phyloP scores from a whole-genome alignment of 1,140 invertebrate genomes.

The Drosophila ohnishii region DNA sequence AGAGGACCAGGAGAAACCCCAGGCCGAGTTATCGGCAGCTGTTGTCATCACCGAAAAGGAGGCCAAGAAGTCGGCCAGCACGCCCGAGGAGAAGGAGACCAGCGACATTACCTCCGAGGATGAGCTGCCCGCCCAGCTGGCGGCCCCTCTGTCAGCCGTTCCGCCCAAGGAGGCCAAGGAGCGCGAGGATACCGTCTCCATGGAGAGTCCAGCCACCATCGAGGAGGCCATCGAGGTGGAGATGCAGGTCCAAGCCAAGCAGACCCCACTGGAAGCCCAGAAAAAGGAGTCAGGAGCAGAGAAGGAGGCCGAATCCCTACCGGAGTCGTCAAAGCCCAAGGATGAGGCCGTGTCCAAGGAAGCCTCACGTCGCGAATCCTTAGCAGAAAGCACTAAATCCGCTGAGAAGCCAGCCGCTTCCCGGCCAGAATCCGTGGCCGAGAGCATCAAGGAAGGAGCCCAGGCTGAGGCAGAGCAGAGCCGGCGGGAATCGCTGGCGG shows the following conservation, averaged over 20 bases:
- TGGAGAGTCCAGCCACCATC: conserved; percentile 77
- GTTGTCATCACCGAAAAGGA: conserved; percentile 36
- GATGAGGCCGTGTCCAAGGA: conserved; percentile 10
- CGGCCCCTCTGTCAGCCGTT: conserved; percentile 20
- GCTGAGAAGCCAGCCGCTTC: conserved; percentile 34
- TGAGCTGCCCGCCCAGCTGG: conserved; percentile 67
- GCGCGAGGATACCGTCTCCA: conserved; percentile 68
- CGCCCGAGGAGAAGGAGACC: conserved; percentile 76
- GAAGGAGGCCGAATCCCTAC: conserved; percentile 4
- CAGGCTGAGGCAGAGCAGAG: background rate
- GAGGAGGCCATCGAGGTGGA: conserved; percentile 81
- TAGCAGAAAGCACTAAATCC: conserved; percentile 20
- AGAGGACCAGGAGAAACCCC: background rate
- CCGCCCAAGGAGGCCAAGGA: conserved; percentile 57
- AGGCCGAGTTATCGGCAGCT: background rate
- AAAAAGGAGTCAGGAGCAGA: conserved; percentile 36
- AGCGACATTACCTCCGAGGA: conserved; percentile 82
- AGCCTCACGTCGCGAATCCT: conserved; percentile 27
- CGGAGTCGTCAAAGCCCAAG: conserved; percentile 13
- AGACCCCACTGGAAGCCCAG: conserved; percentile 25
- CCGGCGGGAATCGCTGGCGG: conserved; percentile 33
- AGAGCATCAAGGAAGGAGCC: conserved; percentile 32
- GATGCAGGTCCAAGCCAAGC: conserved; percentile 55
- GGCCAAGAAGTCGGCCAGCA: conserved; percentile 64
- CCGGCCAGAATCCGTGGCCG: conserved; percentile 34